Evolutionary conservation across 2,888 invertebrate species (phyloP).

Genomic region (Drosophila atripex): DNA sequence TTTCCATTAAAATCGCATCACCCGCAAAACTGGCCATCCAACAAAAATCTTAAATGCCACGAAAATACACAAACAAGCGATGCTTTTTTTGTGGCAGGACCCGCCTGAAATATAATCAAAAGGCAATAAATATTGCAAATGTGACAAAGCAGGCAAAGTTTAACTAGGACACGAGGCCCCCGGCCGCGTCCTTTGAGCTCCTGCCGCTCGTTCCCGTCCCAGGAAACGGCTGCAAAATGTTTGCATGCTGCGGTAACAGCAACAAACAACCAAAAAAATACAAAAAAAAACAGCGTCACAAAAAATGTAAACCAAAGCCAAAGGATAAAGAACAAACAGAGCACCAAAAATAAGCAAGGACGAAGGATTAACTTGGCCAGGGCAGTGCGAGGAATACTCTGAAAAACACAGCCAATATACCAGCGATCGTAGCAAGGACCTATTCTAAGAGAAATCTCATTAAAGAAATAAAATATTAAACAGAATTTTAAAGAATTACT

Average conservation of each 20-base stretch:
- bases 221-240: conserved; percentile 69
- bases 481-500: too few relatives aligned
- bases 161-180: conserved; percentile 49
- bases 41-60: conserved; percentile 8
- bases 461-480: not conserved
- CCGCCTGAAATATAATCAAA: conserved; percentile 60
- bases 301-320: conserved; percentile 41
- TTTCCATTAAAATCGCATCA: conserved; percentile 42
- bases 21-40: not conserved
- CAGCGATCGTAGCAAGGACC: not conserved
- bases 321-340: conserved; percentile 75
- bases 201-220: conserved; percentile 3
- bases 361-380: conserved; percentile 15
- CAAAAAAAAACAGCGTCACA: conserved; percentile 13
- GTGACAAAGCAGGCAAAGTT: conserved; percentile 67
- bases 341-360: conserved; percentile 42
- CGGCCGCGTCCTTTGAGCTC: not conserved
- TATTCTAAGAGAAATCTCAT: not conserved
- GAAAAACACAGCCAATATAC: not conserved
- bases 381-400: conserved; percentile 12
- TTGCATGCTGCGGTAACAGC: conserved; percentile 66
- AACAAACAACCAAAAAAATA: conserved; percentile 29
- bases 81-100: conserved; percentile 3
- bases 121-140: conserved; percentile 77
- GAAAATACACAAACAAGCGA: conserved; percentile 5